Percentiles rank a stretch among this genome's conserved stretches.
These are phyloP conservation scores for Meiosimyza platycephala DNA, from an alignment of 2,888 invertebrate genomes.

Conservation along the genomic window DNA sequence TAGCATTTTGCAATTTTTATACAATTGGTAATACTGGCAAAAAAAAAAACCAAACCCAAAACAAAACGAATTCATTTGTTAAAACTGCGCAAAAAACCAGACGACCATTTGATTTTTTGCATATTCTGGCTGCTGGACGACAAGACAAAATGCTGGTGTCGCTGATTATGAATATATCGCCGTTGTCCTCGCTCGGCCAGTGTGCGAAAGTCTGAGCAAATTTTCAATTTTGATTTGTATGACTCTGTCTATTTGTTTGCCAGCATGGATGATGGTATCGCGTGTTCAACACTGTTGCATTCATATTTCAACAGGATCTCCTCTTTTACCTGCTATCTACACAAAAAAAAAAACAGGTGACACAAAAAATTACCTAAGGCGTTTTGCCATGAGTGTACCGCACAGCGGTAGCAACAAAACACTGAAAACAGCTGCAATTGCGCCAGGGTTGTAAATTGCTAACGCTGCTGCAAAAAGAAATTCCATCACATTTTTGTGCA, in stretches of 20 bases:
- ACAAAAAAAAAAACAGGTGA: background rate
- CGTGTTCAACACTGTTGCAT: slow-evolving; percentile 17
- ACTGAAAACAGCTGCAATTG: background rate
- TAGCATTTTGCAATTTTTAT: slow-evolving; percentile 14
- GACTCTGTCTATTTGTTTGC: background rate
- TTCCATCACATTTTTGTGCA: no score
- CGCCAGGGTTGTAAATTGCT: background rate
- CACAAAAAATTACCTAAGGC: no score
- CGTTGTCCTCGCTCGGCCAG: background rate
- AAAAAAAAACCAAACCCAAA: background rate
- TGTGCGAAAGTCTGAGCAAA: slow-evolving; percentile 29
- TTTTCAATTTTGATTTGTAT: slow-evolving; percentile 34
- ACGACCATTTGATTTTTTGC: slow-evolving; percentile 6
- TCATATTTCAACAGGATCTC: background rate
- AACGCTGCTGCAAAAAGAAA: no score
- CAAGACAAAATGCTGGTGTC: background rate
- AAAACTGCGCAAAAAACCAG: background rate
- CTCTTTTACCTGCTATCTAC: background rate
- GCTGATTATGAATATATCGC: slow-evolving; percentile 16
- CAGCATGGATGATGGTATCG: background rate
- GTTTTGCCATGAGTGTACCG: no score
- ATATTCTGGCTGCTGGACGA: slow-evolving; percentile 4
- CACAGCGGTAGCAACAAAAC: slow-evolving; percentile 19
- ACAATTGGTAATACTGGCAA: background rate
- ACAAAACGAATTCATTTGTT: background rate